These are phyloP conservation scores for Pluvialis apricaria DNA, from an alignment of 2,113 vertebrate genomes.

Conservation along the genomic window DNA sequence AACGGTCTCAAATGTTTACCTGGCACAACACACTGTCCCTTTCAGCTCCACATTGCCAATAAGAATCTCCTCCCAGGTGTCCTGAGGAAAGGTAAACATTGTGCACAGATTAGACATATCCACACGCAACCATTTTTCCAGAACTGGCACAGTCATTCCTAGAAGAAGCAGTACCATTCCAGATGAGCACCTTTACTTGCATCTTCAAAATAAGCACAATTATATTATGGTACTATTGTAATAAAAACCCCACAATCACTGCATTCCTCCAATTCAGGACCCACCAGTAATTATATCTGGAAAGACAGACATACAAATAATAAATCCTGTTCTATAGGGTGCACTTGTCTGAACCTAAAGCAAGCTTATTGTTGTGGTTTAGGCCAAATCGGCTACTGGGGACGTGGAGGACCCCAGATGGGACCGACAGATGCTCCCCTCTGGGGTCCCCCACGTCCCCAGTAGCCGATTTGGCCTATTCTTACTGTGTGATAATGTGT, in stretches of 20 bases:
- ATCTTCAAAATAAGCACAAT: not conserved
- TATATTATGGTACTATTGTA: not conserved
- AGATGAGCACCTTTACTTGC: not conserved
- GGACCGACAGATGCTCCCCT: too few relatives aligned
- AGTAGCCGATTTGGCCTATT: too few relatives aligned
- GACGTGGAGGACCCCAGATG: too few relatives aligned
- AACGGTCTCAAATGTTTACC: constrained; percentile 69
- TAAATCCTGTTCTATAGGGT: not conserved
- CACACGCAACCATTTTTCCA: not conserved
- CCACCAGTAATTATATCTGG: not conserved
- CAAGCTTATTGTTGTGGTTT: too few relatives aligned
- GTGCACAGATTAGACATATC: not conserved
- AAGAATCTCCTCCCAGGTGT: constrained; percentile 87
- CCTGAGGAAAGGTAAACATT: constrained; percentile 69
- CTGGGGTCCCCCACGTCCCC: too few relatives aligned
- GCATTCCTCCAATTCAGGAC: not conserved
- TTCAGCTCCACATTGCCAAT: constrained; percentile 84
- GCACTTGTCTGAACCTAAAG: not conserved
- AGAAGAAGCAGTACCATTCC: not conserved
- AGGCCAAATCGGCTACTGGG: too few relatives aligned
- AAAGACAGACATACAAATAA: not conserved
- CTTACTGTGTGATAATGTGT: not conserved
- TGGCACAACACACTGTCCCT: constrained; percentile 83
- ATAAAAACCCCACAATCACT: not conserved
- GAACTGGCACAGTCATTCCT: not conserved